Conservation (phyloP, 2,113 vertebrate species). For the Sciurus niger region DNA sequence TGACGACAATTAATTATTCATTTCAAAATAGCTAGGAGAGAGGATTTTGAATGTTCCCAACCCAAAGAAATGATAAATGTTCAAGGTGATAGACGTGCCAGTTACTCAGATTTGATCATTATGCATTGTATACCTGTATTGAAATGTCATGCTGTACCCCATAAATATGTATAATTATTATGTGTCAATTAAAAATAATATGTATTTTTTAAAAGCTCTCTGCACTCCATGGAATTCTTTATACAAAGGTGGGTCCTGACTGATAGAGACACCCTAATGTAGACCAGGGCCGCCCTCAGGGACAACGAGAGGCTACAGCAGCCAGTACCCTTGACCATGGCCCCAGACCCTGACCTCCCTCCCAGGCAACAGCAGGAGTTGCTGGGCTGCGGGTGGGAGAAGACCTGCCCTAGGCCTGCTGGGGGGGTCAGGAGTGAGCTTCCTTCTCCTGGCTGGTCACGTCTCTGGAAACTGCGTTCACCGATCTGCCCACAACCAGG, state of each 20-base stretch:
- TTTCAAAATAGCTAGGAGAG: neutral
- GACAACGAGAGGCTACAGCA: too few relatives aligned
- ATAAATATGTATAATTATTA: neutral
- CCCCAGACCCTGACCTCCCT: neutral
- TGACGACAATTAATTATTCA: neutral
- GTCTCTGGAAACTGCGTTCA: fast-evolving
- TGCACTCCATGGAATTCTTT: too few relatives aligned
- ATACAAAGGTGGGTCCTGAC: neutral
- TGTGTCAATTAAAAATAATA: neutral
- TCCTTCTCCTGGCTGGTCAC: neutral
- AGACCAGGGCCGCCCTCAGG: neutral
- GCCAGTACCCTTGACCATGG: neutral
- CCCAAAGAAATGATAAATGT: neutral
- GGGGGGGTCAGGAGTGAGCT: neutral
- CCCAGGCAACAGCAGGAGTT: neutral
- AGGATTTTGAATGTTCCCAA: neutral
- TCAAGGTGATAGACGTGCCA: neutral
- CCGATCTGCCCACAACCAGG: fast-evolving
- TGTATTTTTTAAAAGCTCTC: neutral
- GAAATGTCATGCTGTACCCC: neutral
- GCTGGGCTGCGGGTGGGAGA: neutral
- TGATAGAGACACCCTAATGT: neutral
- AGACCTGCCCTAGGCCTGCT: neutral
- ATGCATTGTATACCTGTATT: fast-evolving
- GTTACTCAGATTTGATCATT: neutral